A percentile compares a stretch with the other conserved stretches of the same genome.
Conservation (phyloP, 1,140 invertebrate genomes). For the Tribolium madens region DNA sequence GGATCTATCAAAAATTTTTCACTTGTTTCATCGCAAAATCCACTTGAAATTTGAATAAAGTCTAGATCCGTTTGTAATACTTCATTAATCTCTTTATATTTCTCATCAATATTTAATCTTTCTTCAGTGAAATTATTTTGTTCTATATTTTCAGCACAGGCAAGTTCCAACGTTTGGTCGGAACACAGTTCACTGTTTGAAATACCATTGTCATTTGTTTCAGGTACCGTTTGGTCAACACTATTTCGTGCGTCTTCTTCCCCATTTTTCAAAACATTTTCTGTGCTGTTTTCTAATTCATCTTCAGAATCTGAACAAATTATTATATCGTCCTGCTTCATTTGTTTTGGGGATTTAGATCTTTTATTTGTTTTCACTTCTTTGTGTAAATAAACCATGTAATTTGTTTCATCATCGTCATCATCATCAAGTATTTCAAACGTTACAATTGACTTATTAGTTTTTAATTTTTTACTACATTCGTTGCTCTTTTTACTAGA, state of each 20-base stretch:
- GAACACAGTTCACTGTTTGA: too few relatives aligned
- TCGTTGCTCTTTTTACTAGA: background rate
- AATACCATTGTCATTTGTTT: too few relatives aligned
- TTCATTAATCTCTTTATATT: background rate
- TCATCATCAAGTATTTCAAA: constrained; percentile 29
- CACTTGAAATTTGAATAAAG: background rate
- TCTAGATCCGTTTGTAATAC: background rate
- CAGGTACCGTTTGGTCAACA: too few relatives aligned
- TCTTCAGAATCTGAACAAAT: constrained; percentile 25
- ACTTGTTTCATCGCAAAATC: too few relatives aligned
- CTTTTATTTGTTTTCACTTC: constrained; percentile 22
- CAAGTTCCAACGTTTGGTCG: too few relatives aligned
- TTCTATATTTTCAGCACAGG: too few relatives aligned
- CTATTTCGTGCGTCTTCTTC: background rate
- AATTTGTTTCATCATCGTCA: background rate
- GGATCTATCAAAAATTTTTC: constrained; percentile 11
- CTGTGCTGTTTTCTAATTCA: background rate
- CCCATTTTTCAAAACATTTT: background rate
- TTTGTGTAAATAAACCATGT: constrained; percentile 20
- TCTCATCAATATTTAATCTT: background rate
- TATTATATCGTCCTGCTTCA: background rate
- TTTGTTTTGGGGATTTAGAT: background rate
- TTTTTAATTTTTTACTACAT: background rate
- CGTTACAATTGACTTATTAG: background rate
- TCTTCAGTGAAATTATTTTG: too few relatives aligned